A percentile compares a stretch with the other conserved stretches of the same genome.
Evolutionary conservation across 1,140 invertebrate species (phyloP).

Genomic region (Caenorhabditis brenneri): DNA sequence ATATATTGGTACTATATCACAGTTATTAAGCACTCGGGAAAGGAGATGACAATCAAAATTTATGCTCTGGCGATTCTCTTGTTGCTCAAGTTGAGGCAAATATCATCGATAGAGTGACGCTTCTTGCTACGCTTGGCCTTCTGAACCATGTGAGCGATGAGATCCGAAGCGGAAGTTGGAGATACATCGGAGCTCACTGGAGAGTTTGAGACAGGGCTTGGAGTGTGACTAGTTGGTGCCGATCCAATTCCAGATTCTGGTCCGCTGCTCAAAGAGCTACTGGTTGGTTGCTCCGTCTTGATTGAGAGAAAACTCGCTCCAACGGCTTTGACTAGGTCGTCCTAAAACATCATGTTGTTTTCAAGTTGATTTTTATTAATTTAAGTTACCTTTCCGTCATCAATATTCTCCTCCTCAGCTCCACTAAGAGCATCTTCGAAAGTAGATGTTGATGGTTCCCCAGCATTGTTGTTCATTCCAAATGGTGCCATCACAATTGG

Average conservation of each 20-base stretch:
- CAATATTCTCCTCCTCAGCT: conserved; percentile 4
- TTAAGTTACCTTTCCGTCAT: not conserved
- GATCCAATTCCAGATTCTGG: conserved; percentile 49
- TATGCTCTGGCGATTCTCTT: not conserved
- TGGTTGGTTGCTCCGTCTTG: not conserved
- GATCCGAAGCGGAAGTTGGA: not conserved
- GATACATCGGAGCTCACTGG: not conserved
- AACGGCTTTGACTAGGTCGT: not conserved
- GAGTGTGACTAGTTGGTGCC: not conserved
- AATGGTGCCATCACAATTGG: not conserved
- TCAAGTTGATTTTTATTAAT: not conserved
- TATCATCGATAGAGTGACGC: not conserved
- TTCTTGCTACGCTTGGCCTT: not conserved
- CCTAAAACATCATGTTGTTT: not conserved
- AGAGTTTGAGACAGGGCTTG: not conserved
- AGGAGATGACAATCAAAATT: not conserved
- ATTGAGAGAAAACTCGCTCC: not conserved
- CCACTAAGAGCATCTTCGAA: not conserved
- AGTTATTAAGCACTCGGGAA: not conserved
- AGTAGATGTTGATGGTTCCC: not conserved
- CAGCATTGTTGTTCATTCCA: not conserved
- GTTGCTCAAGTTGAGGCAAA: not conserved
- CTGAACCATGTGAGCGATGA: not conserved
- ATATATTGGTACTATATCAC: too few relatives aligned
- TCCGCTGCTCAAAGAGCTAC: conserved; percentile 1